Evolutionary conservation across 2,797 vertebrate genomes (phyloP).

Genomic region (Peromyscus eremicus): DNA sequence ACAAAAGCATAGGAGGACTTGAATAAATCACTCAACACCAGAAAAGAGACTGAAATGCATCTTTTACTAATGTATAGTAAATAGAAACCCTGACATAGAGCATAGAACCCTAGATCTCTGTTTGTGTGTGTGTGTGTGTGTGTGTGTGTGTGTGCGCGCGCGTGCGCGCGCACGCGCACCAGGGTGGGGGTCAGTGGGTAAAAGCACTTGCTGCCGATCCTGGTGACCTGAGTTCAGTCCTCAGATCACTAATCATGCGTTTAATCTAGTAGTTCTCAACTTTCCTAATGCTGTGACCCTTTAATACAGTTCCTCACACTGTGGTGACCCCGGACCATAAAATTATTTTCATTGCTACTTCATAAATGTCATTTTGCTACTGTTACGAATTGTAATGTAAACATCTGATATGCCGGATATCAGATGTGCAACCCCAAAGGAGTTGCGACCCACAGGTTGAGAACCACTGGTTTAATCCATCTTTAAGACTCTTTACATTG

Average conservation of each 20-base stretch:
- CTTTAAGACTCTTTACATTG: background rate
- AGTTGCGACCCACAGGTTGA: background rate
- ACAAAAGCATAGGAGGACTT: slow-evolving; percentile 28
- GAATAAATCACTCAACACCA: slow-evolving; percentile 43
- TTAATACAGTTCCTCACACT: background rate
- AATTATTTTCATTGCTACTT: background rate
- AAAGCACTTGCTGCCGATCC: background rate
- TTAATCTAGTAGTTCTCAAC: background rate
- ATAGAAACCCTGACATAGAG: background rate
- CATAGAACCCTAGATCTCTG: background rate
- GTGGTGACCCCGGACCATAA: background rate
- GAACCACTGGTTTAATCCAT: background rate
- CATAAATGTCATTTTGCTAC: background rate
- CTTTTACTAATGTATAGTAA: slow-evolving; percentile 16
- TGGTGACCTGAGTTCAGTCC: background rate
- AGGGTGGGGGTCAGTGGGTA: background rate
- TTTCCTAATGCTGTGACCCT: background rate
- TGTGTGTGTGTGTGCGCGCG: background rate
- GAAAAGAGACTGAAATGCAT: slow-evolving; percentile 18
- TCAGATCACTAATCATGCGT: background rate
- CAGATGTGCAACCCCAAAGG: background rate
- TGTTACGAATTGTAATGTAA: background rate
- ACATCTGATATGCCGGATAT: background rate
- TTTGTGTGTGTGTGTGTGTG: background rate
- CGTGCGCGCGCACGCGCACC: background rate